Conservation (phyloP, 2,113 vertebrate genomes). For the Origma solitaria region DNA sequence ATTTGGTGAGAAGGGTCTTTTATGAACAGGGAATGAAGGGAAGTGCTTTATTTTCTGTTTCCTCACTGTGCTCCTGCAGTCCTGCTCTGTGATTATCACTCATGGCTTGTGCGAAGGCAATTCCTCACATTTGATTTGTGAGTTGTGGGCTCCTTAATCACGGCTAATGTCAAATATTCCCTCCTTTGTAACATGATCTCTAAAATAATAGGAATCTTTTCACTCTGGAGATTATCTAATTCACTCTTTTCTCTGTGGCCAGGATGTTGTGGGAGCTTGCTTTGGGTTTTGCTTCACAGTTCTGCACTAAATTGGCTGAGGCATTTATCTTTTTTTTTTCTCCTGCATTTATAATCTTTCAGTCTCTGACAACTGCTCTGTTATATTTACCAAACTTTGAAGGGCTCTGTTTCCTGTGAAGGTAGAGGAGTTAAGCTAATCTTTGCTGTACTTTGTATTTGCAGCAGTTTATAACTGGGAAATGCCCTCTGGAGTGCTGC, state of each 20-base stretch:
- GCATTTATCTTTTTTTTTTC: fast-evolving
- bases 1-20: neutral
- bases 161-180: neutral
- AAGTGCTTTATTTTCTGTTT: neutral
- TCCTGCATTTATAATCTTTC: neutral
- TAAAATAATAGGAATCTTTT: neutral
- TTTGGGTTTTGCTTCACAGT: neutral
- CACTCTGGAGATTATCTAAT: neutral
- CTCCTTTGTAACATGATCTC: neutral
- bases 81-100: neutral
- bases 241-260: neutral
- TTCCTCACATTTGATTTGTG: neutral
- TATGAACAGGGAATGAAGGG: neutral
- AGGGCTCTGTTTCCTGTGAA: neutral
- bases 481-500: neutral
- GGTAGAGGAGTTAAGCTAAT: neutral
- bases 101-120: neutral
- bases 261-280: neutral
- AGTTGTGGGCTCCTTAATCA: neutral
- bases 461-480: neutral
- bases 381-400: neutral
- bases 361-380: neutral
- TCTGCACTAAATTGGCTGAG: neutral
- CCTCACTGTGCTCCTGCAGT: neutral
- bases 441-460: neutral